phyloP scores from a whole-genome alignment of 2,888 invertebrate genomes.

The Gryllus longicercus region DNA sequence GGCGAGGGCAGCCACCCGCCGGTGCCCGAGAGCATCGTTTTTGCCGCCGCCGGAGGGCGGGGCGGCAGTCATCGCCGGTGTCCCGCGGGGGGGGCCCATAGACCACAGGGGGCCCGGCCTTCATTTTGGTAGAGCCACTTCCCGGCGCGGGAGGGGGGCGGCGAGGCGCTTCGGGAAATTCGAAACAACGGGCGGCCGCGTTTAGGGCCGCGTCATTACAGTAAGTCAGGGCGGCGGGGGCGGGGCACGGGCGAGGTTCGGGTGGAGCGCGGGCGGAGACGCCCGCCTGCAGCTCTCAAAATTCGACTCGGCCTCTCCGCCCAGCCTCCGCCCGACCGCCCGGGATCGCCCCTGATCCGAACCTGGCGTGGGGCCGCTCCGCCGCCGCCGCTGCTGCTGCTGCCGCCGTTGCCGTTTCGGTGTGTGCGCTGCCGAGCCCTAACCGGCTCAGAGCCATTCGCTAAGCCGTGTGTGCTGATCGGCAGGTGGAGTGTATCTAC shows the following conservation, averaged over 20 bases:
- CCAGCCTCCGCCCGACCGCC: background rate
- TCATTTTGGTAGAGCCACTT: background rate
- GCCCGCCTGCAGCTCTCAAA: background rate
- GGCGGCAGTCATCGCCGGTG: background rate
- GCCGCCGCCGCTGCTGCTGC: too few species aligned
- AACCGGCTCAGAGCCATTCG: too few species aligned
- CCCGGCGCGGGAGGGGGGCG: background rate
- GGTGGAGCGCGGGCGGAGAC: background rate
- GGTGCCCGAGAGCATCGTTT: too few species aligned
- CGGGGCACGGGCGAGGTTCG: background rate
- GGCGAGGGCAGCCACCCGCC: too few species aligned
- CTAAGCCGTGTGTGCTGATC: too few species aligned
- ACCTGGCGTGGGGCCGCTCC: too few species aligned
- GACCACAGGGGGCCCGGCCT: background rate
- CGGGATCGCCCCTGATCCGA: background rate
- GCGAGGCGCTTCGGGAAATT: background rate
- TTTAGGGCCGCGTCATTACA: constrained; percentile 9
- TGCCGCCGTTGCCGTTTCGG: too few species aligned
- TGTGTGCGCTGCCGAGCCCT: too few species aligned
- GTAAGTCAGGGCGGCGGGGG: background rate
- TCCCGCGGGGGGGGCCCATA: background rate
- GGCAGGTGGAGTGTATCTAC: too few species aligned
- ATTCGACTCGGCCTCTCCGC: background rate
- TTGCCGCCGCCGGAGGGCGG: too few species aligned
- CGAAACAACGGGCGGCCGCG: constrained; percentile 17